Evolutionary conservation across 2,797 vertebrate genomes (phyloP), one percentile per base, ranked within the genome.

Genomic region (Otus scops): DNA sequence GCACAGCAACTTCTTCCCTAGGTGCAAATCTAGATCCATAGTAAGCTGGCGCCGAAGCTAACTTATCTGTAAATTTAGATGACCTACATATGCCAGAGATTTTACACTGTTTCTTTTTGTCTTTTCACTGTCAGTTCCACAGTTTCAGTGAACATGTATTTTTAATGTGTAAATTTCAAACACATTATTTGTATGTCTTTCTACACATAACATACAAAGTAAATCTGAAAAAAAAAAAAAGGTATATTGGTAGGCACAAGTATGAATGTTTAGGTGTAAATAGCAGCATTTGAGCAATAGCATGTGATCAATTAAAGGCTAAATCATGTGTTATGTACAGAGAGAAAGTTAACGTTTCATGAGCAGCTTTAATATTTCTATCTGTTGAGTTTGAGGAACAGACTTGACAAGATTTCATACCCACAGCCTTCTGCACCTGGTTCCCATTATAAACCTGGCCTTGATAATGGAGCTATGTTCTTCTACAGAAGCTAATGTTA

Each of bases 161-260:
- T 96, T 97, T 95, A 96, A 92, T 93, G 89, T 56, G 61, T 47
- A 97, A 88, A 94, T 94, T 95, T 91, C 87, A 96, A 86, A 93
- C 73, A 82, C 69, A 79, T 95, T 91, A 95, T 92, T 81, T 92
- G 85, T 88, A 83, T 74, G 65, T 59, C 63, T 92, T 84, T 73
- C 90, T 83, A 88, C 73, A 63, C 28, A 13, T 11, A 48, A 74
- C 70, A 84, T 53, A 92, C 32, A 81, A 84, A 92, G 61, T 79
- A 68, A 88, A 76, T 11, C 50, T 15, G 7, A 36, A 67, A 70
- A 53, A 54, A 63, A 63, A 50, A 48, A 24, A 7, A 78, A 56
- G 50, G 26, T 60, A 68, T 84, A 88, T 16, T 34, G 43, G 73
- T 86, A 92, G 80, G 65, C 69, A 61, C 1, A 11, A 86, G 21